Conservation (phyloP, 1,140 invertebrate genomes). For the Hirudo medicinalis region DNA sequence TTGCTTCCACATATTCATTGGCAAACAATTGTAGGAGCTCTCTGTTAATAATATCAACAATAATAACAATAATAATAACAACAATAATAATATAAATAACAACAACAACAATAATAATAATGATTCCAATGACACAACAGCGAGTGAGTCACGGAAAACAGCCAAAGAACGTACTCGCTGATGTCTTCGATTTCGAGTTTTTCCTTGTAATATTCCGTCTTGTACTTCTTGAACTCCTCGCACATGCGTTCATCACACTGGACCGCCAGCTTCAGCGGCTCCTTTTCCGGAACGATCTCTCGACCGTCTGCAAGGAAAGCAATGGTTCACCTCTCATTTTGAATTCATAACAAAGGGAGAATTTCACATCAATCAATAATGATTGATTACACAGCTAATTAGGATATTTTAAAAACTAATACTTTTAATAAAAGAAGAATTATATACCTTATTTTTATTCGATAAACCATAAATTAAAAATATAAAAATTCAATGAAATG, state of each 20-base stretch:
- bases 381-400: no score
- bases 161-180: constrained; percentile 27
- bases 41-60: constrained; percentile 38
- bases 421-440: no score
- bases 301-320: no score
- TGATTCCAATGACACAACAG: neutral
- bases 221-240: constrained; percentile 68
- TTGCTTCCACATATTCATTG: constrained; percentile 71
- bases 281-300: constrained; percentile 28
- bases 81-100: constrained; percentile 2
- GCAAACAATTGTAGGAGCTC: constrained; percentile 66
- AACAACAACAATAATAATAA: neutral
- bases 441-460: no score
- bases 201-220: constrained; percentile 77
- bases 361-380: no score
- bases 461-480: no score
- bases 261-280: constrained; percentile 25
- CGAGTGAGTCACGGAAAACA: neutral
- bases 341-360: no score
- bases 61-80: neutral
- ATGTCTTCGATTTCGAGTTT: constrained; percentile 68
- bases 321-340: no score
- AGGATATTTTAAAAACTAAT: no score
- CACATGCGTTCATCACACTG: constrained; percentile 33
- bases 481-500: no score